These are phyloP conservation scores for Platygyra sinensis DNA, from an alignment of 64 coral and sea anemone species.

Conservation along the genomic window DNA sequence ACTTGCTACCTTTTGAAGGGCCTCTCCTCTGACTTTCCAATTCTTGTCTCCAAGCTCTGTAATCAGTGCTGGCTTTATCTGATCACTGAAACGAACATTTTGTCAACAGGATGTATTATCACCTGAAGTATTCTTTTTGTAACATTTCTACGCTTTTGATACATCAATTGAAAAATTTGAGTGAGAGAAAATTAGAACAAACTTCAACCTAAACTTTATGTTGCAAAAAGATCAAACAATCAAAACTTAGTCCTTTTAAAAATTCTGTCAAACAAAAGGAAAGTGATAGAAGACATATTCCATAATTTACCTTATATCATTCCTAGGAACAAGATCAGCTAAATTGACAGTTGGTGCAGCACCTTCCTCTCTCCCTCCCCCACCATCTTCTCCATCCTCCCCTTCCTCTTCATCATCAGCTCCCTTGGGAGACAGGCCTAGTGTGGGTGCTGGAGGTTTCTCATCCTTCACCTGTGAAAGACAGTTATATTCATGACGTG, in stretches of 20 bases:
- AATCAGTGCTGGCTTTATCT: conserved; percentile 82
- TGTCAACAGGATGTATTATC: no score
- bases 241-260: no score
- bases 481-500: background rate
- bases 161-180: no score
- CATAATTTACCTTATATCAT: conserved; percentile 82
- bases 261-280: no score
- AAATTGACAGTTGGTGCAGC: conserved; percentile 68
- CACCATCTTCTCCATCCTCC: conserved; percentile 29
- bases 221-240: no score
- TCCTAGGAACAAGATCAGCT: conserved; percentile 95
- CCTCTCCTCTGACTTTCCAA: conserved; percentile 97
- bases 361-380: conserved; percentile 9
- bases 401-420: conserved; percentile 60
- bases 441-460: conserved; percentile 87
- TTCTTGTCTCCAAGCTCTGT: conserved; percentile 91
- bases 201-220: no score
- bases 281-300: no score
- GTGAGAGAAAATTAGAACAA: no score
- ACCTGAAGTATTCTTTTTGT: no score
- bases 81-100: conserved; percentile 53
- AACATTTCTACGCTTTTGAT: no score
- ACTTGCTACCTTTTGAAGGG: conserved; percentile 85
- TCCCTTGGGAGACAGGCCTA: conserved; percentile 61
- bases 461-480: conserved; percentile 80